Evolutionary conservation across 2,888 invertebrate species (phyloP).

Genomic region (Mesopsocus fuscifrons): DNA sequence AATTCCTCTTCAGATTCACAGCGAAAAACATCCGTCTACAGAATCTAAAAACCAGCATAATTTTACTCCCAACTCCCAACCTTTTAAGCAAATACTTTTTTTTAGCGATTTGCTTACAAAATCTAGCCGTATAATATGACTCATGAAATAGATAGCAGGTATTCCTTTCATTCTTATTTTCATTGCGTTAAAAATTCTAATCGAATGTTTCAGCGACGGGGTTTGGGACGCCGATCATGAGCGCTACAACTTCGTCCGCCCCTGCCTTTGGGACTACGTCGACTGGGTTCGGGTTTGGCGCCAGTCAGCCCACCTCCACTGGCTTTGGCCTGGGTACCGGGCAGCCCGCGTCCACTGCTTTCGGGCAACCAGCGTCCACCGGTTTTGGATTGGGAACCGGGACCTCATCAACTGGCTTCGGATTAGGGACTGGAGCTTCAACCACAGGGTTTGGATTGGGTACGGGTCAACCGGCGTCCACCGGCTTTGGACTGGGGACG

Average conservation of each 20-base stretch:
- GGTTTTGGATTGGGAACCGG: slow-evolving; percentile 11
- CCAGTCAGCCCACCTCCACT: slow-evolving; percentile 17
- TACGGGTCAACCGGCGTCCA: background rate
- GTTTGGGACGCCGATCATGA: too few relatives aligned
- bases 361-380: background rate
- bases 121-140: too few relatives aligned
- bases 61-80: too few relatives aligned
- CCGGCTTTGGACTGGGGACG: background rate
- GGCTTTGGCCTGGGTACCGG: slow-evolving; percentile 17
- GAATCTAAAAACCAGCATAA: too few relatives aligned
- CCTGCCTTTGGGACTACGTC: slow-evolving; percentile 22
- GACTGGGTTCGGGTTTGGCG: slow-evolving; percentile 15
- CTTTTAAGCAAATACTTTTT: too few relatives aligned
- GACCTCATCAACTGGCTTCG: slow-evolving; percentile 1
- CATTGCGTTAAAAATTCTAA: too few relatives aligned
- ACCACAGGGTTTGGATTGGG: slow-evolving; percentile 1
- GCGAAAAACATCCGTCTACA: too few relatives aligned
- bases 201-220: too few relatives aligned
- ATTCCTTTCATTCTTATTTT: too few relatives aligned
- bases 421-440: slow-evolving; percentile 2
- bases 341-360: slow-evolving; percentile 7
- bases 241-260: slow-evolving; percentile 14
- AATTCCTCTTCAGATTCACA: too few relatives aligned
- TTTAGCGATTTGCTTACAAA: too few relatives aligned
- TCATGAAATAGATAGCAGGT: too few relatives aligned